Evolutionary conservation across 2,797 vertebrate genomes (phyloP).

Genomic region (Euthynnus affinis): DNA sequence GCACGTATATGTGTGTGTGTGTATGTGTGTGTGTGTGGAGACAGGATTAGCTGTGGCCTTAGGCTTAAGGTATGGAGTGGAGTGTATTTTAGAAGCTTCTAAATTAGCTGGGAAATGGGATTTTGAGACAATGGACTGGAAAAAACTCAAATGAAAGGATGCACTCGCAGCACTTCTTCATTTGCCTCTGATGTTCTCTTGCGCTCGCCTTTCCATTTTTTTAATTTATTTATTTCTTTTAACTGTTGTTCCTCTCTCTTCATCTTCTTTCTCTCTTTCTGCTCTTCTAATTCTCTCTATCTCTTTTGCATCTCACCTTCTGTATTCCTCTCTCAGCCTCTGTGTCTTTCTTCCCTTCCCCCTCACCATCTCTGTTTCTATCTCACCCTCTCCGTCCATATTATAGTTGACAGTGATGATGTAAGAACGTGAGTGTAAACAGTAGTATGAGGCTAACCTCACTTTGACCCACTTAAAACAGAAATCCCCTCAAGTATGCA

Average conservation of each 20-base stretch:
- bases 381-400: conserved; percentile 53
- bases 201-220: conserved; percentile 34
- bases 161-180: conserved; percentile 77
- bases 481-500: conserved; percentile 74
- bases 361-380: background rate
- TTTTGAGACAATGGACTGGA: conserved; percentile 84
- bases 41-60: conserved; percentile 84
- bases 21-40: conserved; percentile 60
- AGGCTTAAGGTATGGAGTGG: conserved; percentile 85
- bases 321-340: conserved; percentile 8
- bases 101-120: conserved; percentile 86
- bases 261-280: background rate
- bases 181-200: conserved; percentile 74
- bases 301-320: conserved; percentile 23
- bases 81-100: conserved; percentile 86
- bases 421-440: conserved; percentile 81
- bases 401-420: conserved; percentile 77
- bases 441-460: conserved; percentile 81
- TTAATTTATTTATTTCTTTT: conserved; percentile 38
- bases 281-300: background rate
- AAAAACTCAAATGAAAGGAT: conserved; percentile 82
- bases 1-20: conserved; percentile 35
- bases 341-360: background rate
- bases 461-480: conserved; percentile 81
- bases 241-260: conserved; percentile 14